phyloP scores from a whole-genome alignment of 2,113 vertebrate genomes.

The Rhabdomys dilectus region DNA sequence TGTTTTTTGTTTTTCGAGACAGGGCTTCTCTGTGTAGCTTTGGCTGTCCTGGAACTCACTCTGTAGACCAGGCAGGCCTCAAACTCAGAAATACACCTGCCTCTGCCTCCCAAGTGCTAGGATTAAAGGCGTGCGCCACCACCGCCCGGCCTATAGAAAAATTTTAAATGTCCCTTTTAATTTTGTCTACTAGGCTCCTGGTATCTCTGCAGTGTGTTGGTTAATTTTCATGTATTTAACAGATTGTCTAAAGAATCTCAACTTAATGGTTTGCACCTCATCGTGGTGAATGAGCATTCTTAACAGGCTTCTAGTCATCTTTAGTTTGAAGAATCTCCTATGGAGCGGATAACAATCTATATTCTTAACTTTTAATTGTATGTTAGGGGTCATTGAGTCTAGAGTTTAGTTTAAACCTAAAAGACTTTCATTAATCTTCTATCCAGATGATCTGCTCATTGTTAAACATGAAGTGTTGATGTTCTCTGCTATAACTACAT shows the following conservation, averaged over 20 bases:
- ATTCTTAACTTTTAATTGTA: background rate
- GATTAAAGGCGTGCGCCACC: no score
- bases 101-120: no score
- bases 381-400: background rate
- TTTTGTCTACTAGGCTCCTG: background rate
- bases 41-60: no score
- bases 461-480: background rate
- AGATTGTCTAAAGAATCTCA: background rate
- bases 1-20: no score
- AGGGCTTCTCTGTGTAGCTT: no score
- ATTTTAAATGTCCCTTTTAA: background rate
- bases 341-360: background rate
- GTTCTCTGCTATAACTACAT: background rate
- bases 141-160: no score
- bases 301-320: background rate
- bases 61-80: no score
- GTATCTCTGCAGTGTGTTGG: background rate
- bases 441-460: background rate
- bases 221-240: background rate
- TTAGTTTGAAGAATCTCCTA: background rate
- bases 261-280: background rate
- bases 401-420: background rate
- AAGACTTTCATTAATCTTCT: background rate
- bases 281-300: background rate
- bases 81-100: no score